Conservation (phyloP, 2,797 vertebrate genomes). For the Eulemur mongoz region DNA sequence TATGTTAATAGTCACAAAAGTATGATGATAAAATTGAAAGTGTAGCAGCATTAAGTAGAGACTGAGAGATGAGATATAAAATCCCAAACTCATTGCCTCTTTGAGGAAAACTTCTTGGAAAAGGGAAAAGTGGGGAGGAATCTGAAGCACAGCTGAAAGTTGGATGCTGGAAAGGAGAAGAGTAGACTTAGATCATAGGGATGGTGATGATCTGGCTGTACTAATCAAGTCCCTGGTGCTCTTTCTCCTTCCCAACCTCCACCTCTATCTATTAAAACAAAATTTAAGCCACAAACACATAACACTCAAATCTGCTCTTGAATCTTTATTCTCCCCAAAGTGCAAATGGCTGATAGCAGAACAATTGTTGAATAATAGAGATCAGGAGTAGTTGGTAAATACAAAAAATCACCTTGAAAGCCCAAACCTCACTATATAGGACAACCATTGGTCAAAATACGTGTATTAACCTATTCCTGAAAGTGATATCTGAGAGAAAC, state of each 20-base stretch:
- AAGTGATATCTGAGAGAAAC: neutral
- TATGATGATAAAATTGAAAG: constrained; percentile 2
- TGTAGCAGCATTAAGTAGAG: neutral
- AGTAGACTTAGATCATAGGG: neutral
- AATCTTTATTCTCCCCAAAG: neutral
- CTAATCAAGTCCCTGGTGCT: neutral
- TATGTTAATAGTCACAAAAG: neutral
- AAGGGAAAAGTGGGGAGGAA: neutral
- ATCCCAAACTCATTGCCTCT: neutral
- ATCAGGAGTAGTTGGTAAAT: neutral
- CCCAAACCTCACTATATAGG: neutral
- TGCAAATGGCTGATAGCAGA: neutral
- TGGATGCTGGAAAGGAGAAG: neutral
- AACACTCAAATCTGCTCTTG: neutral
- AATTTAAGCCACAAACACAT: neutral
- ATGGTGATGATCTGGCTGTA: neutral
- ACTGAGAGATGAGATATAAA: neutral
- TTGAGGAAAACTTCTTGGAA: neutral
- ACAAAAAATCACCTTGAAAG: neutral
- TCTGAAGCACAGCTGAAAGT: neutral
- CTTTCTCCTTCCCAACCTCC: neutral
- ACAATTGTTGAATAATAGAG: neutral
- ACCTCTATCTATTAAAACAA: neutral
- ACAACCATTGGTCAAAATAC: neutral
- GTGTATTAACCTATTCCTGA: neutral